Base-by-base conservation (phyloP, 2,797 vertebrate genomes). In the Myiotriccus ornatus region DNA sequence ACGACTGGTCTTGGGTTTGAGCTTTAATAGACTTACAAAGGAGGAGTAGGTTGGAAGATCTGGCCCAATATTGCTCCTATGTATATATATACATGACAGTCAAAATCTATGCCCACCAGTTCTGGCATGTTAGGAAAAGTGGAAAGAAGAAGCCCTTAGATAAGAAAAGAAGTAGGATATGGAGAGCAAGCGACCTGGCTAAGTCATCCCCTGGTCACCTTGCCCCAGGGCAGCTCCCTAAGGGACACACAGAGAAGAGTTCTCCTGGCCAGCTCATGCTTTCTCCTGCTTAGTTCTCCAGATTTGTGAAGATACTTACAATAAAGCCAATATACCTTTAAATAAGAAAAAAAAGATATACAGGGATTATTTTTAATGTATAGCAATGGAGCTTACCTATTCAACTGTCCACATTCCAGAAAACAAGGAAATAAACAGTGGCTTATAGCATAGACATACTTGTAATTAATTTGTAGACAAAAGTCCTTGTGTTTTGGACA, bases 171-270 rank as follows among this genome's bases (percentile, higher is more conserved):
- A 68, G 14, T 9, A 50, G 30, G 35, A n/a, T 13, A 12, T 2
- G 28, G 28, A 68, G 16, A 89, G 11, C 13, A 20, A 65, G 10
- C 0, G 0, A 53, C 20, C 6, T 56, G 28, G n/a, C 16, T 30
- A 55, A 47, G 35, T 41, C 34, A 46, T 22, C 5, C 25, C 14
- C 32, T 35, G 13, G 34, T 37, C 64, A 69, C 35, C 19, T 12
- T 15, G 25, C 8, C 4, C 3, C 28, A 25, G 24, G n/a, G 11
- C 44, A 81, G n/a, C n/a, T 56, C 12, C 20, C 10, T 47, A 35
- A 39, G 43, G 18, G 70, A 32, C 8, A 52, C 1, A 19, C 0
- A 27, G 44, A 73, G 53, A 23, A 62, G 37, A 55, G 9, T 30
- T 57, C 22, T 64, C 14, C 21, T 41, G 70, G 14, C 5, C 27